Conservation (phyloP, 2,888 invertebrate genomes). For the Eupithecia centaureata region DNA sequence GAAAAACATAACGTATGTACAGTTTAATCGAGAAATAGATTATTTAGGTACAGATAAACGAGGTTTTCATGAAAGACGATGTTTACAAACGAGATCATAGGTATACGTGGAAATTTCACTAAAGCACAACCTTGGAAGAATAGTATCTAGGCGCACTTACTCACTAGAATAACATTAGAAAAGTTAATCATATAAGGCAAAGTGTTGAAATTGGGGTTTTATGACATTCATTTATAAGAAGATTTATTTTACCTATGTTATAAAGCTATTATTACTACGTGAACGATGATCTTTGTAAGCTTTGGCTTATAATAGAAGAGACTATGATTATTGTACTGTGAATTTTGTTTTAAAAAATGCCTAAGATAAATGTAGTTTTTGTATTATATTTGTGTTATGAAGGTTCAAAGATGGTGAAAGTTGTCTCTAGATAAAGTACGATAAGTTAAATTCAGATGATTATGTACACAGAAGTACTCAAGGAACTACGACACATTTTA, state of each 20-base stretch:
- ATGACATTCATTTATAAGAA: conserved; percentile 59
- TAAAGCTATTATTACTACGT: conserved; percentile 19
- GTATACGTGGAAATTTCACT: conserved; percentile 76
- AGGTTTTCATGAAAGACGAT: conserved; percentile 56
- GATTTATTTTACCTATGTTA: conserved; percentile 18
- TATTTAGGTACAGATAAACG: conserved; percentile 56
- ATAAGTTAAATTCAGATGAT: conserved; percentile 3
- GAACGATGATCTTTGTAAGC: conserved; percentile 2
- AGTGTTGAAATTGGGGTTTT: conserved; percentile 80
- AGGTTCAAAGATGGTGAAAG: conserved; percentile 8
- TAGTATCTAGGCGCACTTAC: conserved; percentile 82
- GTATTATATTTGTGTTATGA: neutral
- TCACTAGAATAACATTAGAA: conserved; percentile 76
- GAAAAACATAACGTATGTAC: conserved; percentile 67
- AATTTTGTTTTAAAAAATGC: neutral
- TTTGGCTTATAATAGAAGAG: neutral
- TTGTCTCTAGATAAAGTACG: neutral
- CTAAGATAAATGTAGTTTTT: neutral
- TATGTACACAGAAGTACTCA: conserved; percentile 14
- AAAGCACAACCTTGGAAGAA: conserved; percentile 84
- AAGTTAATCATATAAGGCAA: conserved; percentile 80
- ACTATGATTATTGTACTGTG: neutral
- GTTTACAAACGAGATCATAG: conserved; percentile 52
- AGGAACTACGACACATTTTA: conserved; percentile 18
- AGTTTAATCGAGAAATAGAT: conserved; percentile 58